phyloP scores from a whole-genome alignment of 2,797 vertebrate genomes.

The Epinephelus awoara region DNA sequence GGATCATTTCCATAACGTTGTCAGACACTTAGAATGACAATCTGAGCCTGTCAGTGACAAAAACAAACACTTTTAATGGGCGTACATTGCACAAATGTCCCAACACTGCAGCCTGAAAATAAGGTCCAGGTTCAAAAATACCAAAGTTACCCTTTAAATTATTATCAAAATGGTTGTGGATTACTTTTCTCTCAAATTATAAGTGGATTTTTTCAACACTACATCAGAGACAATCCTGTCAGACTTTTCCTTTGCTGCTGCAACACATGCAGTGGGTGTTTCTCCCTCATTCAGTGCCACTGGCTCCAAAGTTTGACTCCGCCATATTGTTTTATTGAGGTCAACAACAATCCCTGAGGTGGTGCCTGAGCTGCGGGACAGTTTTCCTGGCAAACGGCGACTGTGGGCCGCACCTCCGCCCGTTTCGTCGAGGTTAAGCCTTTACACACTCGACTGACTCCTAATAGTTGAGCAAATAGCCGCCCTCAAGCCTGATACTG shows the following conservation, averaged over 20 bases:
- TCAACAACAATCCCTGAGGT: conserved; percentile 51
- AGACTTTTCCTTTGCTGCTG: conserved; percentile 4
- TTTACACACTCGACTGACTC: conserved; percentile 73
- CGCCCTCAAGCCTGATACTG: conserved; percentile 68
- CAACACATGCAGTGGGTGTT: background rate
- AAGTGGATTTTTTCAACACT: background rate
- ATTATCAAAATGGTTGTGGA: background rate
- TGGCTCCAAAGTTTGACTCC: conserved; percentile 44
- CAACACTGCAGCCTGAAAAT: no score
- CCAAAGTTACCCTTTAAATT: no score
- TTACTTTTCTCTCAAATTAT: background rate
- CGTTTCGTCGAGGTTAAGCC: conserved; percentile 66
- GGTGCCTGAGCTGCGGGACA: conserved; percentile 24
- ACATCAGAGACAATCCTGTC: conserved; percentile 13
- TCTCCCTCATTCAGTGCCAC: conserved; percentile 19
- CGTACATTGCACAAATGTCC: no score
- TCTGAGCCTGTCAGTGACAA: no score
- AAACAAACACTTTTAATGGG: no score
- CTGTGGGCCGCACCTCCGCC: conserved; percentile 21
- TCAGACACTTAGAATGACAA: no score
- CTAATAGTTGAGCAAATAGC: conserved; percentile 77
- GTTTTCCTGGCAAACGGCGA: conserved; percentile 36
- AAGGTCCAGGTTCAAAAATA: no score
- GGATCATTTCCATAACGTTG: no score
- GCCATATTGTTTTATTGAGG: conserved; percentile 50